Conservation (phyloP, 2,797 vertebrate genomes). For the Carapus acus region DNA sequence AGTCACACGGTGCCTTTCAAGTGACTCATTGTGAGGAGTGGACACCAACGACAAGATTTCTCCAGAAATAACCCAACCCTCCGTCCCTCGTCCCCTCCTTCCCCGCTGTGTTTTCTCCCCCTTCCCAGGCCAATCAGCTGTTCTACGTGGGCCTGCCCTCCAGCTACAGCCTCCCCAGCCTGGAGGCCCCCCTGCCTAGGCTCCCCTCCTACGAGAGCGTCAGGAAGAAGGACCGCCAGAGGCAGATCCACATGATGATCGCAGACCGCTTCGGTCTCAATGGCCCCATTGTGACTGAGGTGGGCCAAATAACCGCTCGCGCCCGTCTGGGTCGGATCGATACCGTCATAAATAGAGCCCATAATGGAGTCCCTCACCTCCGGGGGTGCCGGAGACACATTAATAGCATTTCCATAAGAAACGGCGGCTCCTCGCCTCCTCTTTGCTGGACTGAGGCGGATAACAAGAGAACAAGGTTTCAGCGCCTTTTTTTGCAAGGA, state of each 20-base stretch:
- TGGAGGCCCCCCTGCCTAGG: slow-evolving; percentile 68
- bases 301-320: slow-evolving; percentile 40
- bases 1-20: not conserved
- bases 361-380: slow-evolving; percentile 19
- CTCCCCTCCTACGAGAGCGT: slow-evolving; percentile 80
- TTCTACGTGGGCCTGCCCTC: slow-evolving; percentile 75
- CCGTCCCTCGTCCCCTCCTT: slow-evolving; percentile 12
- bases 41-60: not conserved
- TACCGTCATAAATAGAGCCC: slow-evolving; percentile 27
- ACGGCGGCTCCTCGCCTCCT: no score
- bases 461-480: slow-evolving; percentile 11
- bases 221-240: slow-evolving; percentile 78
- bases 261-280: slow-evolving; percentile 76
- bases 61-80: slow-evolving; percentile 6
- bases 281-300: slow-evolving; percentile 65
- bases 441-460: no score
- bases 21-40: slow-evolving; percentile 1
- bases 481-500: slow-evolving; percentile 30
- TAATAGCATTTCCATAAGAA: no score
- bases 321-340: slow-evolving; percentile 17
- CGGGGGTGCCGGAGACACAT: no score
- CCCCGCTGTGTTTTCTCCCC: slow-evolving; percentile 10
- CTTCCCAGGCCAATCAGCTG: slow-evolving; percentile 65
- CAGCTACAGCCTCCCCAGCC: slow-evolving; percentile 70
- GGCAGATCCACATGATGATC: slow-evolving; percentile 82